These are phyloP conservation scores for Ligdia adustata DNA, from an alignment of 2,888 invertebrate species.

Conservation along the genomic window DNA sequence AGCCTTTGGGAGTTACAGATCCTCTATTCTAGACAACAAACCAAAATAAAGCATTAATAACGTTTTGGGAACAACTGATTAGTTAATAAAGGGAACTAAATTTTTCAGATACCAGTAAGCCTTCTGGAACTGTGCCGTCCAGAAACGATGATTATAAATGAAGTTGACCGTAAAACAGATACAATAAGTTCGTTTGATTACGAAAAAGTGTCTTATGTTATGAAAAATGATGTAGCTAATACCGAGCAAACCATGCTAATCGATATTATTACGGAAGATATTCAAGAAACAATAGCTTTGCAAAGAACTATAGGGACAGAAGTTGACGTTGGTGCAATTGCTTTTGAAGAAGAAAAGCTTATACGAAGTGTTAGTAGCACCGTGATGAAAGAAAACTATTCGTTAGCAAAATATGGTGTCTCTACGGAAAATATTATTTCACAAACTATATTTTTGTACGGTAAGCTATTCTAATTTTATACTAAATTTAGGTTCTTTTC, in stretches of 20 bases:
- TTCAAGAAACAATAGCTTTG: constrained; percentile 58
- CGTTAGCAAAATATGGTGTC: constrained; percentile 42
- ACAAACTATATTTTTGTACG: constrained; percentile 66
- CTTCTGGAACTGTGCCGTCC: constrained; percentile 56
- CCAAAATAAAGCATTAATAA: no score
- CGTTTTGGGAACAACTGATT: no score
- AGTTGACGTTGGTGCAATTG: constrained; percentile 38
- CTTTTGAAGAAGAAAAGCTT: constrained; percentile 44
- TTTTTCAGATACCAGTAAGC: constrained; percentile 66
- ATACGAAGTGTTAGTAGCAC: constrained; percentile 46
- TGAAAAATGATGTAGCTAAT: constrained; percentile 41
- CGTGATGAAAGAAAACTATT: constrained; percentile 48
- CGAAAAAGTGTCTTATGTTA: constrained; percentile 9
- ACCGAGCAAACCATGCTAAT: constrained; percentile 58
- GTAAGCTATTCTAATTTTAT: constrained; percentile 41
- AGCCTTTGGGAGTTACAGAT: no score
- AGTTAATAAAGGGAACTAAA: no score
- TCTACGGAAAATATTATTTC: constrained; percentile 51
- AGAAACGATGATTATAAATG: constrained; percentile 38
- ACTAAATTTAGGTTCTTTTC: background rate
- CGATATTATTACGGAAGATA: constrained; percentile 58
- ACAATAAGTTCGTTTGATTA: constrained; percentile 4
- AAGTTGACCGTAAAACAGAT: constrained; percentile 10
- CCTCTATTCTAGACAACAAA: no score
- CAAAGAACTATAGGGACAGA: constrained; percentile 61